These are phyloP conservation scores for Upupa epops DNA, from an alignment of 2,113 vertebrate genomes.

Conservation along the genomic window DNA sequence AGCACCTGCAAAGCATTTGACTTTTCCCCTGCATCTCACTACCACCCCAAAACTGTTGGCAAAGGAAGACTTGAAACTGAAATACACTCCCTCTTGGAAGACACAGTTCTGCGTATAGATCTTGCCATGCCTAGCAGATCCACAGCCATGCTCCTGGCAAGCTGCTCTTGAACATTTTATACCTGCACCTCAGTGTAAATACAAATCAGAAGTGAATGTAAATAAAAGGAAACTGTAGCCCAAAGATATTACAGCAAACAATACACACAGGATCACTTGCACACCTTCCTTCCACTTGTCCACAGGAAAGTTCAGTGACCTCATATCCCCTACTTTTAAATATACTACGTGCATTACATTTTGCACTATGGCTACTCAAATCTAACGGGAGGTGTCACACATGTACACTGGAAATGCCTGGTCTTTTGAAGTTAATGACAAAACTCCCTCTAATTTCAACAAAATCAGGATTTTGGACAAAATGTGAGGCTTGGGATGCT, in stretches of 20 bases:
- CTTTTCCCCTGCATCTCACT: neutral
- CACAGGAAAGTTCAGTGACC: neutral
- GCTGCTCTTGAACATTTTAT: neutral
- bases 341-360: neutral
- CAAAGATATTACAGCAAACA: neutral
- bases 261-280: neutral
- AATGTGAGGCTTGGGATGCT: neutral
- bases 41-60: neutral
- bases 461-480: neutral
- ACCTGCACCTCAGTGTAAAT: neutral
- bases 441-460: neutral
- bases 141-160: neutral
- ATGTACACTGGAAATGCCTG: neutral
- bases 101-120: neutral
- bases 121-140: neutral
- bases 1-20: conserved; percentile 56
- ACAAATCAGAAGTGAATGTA: neutral
- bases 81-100: neutral
- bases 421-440: neutral
- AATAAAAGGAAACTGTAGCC: neutral
- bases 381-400: neutral
- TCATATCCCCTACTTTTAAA: neutral
- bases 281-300: neutral
- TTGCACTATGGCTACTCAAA: neutral
- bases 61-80: neutral